Evolutionary conservation across 2,888 invertebrate species (phyloP), one percentile per base, ranked within the genome.

Genomic region (Hydriomena furcata): DNA sequence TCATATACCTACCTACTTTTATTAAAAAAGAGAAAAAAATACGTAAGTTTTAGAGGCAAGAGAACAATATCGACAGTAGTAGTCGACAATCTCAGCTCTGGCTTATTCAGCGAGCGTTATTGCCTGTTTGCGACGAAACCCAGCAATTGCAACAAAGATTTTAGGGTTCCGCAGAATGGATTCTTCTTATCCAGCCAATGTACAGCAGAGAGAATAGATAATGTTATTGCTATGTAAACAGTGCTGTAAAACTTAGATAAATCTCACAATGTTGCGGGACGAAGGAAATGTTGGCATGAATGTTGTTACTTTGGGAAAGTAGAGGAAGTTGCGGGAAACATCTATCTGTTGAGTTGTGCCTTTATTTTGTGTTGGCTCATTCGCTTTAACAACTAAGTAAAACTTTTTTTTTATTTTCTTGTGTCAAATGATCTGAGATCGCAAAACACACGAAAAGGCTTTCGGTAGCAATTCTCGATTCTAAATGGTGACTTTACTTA

Each of bases 161-260:
- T 76, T 76, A 72, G 74, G 73, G 76, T 77, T 75, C 68, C 68
- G 60, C 60, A 61, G 64, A 77, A 76, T 76, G 73, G 76, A 76
- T 77, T 71, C 74, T 73, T 70, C 73, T 74, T 76, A 76, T 73
- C 71, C 77, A 57, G 64, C 67, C 69, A 65, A 68, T 69, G 72
- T 69, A 66, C 72, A 65, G 58, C 61, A 60, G 58, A 66, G 66
- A 62, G 69, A 72, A 73, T 71, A 74, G 68, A 72, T 76, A 73
- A 73, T 73, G 66, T 60, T 71, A 64, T 66, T 73, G 66, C 60
- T 70, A 63, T 66, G 68, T 73, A 73, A 70, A 73, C 71, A 73
- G 52, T 58, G 67, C 59, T 66, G 68, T 71, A 69, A 72, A 67
- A 72, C 65, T 66, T 68, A 66, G 61, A 73, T 73, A 73, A 70